Evolutionary conservation across 2,888 invertebrate species (phyloP), one percentile per base, ranked within the genome.

Genomic region (Calameuta pallipes): DNA sequence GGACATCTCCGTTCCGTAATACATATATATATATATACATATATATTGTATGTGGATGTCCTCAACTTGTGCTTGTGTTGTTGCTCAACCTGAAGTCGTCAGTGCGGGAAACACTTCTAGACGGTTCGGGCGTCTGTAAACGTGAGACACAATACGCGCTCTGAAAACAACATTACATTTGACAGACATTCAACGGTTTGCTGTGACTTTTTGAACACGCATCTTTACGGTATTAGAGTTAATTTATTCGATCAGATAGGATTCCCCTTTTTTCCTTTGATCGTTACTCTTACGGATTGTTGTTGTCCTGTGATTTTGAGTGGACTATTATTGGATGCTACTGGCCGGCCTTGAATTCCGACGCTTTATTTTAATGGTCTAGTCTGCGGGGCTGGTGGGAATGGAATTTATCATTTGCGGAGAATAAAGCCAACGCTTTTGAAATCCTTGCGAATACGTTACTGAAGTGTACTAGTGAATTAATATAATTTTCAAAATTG

Each of bases 51-150:
- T 23, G 56, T 56, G 9, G 23, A 15, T 56, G 56, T 23, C 56
- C 56, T 56, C 23, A 15, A 56, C 33, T 69, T 30, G 71, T 71
- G 34, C 73, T 36, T 71, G 75, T 78, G 74, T 56, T 82, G 80
- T 84, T 83, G 85, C 85, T 82, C 86, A 83, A 84, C 85, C 79
- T 76, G 80, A 82, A 79, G 80, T 79, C 79, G 79, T 86, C 89
- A 89, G 89, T 89, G 82, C 85, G 81, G 85, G 86, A 87, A 87
- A 87, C 83, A 89, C 89, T 84, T 87, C 89, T 88, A 84, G 80
- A 82, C 89, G 83, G 88, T 83, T 85, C 89, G 88, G 88, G 79
- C 82, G 85, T 82, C 75, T 31, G 73, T 23, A 73, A 73, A 12
- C 41, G 56, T 33, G 69, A 68, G 76, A 73, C 73, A 76, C 68